These are phyloP conservation scores for Chionomys nivalis DNA, from an alignment of 2,113 vertebrate genomes.

Conservation along the genomic window DNA sequence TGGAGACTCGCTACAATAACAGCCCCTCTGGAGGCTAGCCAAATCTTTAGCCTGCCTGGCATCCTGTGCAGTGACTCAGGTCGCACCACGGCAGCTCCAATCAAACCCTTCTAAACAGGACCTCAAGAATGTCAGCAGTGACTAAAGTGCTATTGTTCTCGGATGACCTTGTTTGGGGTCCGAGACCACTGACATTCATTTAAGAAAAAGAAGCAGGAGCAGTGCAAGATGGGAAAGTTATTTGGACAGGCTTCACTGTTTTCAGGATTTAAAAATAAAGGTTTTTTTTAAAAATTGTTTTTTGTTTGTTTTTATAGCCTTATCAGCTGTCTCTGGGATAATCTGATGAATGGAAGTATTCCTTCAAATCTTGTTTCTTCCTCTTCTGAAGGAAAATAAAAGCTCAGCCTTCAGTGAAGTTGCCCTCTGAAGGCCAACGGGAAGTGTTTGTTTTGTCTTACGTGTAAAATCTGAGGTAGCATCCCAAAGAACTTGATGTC, in stretches of 20 bases:
- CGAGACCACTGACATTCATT: conserved; percentile 48
- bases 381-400: conserved; percentile 67
- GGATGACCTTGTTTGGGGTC: conserved; percentile 59
- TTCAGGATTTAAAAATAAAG: not conserved
- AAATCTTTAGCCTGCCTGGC: conserved; percentile 65
- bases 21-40: conserved; percentile 50
- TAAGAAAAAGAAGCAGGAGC: conserved; percentile 30
- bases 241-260: not conserved
- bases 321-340: conserved; percentile 15
- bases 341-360: conserved; percentile 5
- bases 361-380: conserved; percentile 69
- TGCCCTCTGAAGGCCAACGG: conserved; percentile 66
- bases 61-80: conserved; percentile 28
- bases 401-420: conserved; percentile 78
- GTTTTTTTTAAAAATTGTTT: not conserved
- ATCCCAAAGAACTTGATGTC: conserved; percentile 79
- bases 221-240: not conserved
- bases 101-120: conserved; percentile 40
- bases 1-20: conserved; percentile 48
- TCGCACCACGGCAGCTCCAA: conserved; percentile 66
- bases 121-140: conserved; percentile 40
- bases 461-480: conserved; percentile 55
- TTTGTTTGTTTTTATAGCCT: not conserved
- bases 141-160: conserved; percentile 70
- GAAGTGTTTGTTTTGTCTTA: conserved; percentile 80